Base-by-base conservation (phyloP, 1,140 invertebrate species). In the Dinothrombium tinctorium region DNA sequence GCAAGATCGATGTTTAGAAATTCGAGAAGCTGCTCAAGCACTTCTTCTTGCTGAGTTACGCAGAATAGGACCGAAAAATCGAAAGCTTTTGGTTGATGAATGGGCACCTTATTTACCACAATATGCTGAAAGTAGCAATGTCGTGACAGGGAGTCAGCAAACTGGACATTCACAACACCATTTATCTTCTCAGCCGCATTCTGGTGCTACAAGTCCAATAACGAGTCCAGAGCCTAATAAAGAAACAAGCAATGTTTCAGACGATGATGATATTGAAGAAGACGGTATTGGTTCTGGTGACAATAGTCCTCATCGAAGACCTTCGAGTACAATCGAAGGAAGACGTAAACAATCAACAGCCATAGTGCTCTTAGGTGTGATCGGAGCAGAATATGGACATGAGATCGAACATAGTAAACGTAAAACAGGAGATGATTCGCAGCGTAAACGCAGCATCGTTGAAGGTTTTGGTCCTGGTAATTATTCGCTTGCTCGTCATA, bases 1-100 rank as follows among this genome's bases (percentile, higher is more conserved):
- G 92, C 92, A 98, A 58, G 90, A 98, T 63, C 77, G 90, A 46
- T 96, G 90, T 60, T 66, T 96, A 6, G 90, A 98, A 65, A 83
- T 81, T 21, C 62, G 92, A 8, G 86, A 95, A 60, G 90, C 92
- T 0, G 80, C 89, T 0, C 92, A 98, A 57, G 87, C 90, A 19
- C 64, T 99, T 2, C 58, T 99, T 0, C 61, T 98, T 5, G 84
- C 89, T 6, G 92, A 98, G 61, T 62, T 98, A 1, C 72, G 75
- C 32, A 67, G 80, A 59, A 71, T 96, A 59, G 89, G 87, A 9
- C 70, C 78, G 0, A 81, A 84, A 59, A 89, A 89, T 2, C 69
- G 90, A 19, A 89, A 90, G 60, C 63, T 72, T 1, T 60, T 98
- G 7, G 81, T 98, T 0, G 86, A 96, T 53, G 73, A 72, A 48